A percentile compares a stretch with the other conserved stretches of the same genome.
Conservation (phyloP, 1,140 invertebrate genomes). For the Hyles euphorbiae region DNA sequence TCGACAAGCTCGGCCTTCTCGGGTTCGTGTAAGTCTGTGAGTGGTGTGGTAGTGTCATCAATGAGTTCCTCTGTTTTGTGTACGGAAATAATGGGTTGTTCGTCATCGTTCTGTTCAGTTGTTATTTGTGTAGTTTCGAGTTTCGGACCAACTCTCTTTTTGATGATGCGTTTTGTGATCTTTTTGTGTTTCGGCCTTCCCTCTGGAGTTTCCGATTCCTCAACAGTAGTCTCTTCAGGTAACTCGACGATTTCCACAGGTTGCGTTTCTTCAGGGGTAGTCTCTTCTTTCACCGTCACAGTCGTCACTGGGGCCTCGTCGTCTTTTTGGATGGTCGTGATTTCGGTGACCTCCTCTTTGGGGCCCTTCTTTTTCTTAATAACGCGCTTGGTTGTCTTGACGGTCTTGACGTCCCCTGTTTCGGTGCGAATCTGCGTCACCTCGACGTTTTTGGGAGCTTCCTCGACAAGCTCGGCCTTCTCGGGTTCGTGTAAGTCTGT, state of each 20-base stretch:
- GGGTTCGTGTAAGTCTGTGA: neutral
- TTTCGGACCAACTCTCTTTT: constrained; percentile 1
- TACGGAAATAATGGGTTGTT: constrained; percentile 1
- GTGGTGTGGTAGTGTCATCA: constrained; percentile 2
- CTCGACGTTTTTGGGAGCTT: constrained; percentile 10
- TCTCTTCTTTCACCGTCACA: constrained; percentile 32
- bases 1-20: constrained; percentile 31
- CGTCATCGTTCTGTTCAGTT: neutral
- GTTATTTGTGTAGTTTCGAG: constrained; percentile 1
- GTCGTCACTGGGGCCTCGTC: constrained; percentile 46
- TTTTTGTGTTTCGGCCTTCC: constrained; percentile 27
- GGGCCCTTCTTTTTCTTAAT: constrained; percentile 7
- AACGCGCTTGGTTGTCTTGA: constrained; percentile 10
- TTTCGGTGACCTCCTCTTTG: constrained; percentile 10
- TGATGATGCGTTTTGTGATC: neutral
- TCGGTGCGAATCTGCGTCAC: constrained; percentile 9
- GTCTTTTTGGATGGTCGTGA: constrained; percentile 12
- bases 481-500: neutral
- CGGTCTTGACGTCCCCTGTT: constrained; percentile 4
- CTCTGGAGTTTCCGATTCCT: constrained; percentile 25
- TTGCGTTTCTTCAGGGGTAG: neutral
- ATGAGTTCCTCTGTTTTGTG: constrained; percentile 4
- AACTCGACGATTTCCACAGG: constrained; percentile 10
- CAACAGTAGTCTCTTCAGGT: constrained; percentile 1
- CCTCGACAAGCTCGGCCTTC: constrained; percentile 12